Conservation (phyloP, 2,888 invertebrate species). For the Loripinus fragilis region DNA sequence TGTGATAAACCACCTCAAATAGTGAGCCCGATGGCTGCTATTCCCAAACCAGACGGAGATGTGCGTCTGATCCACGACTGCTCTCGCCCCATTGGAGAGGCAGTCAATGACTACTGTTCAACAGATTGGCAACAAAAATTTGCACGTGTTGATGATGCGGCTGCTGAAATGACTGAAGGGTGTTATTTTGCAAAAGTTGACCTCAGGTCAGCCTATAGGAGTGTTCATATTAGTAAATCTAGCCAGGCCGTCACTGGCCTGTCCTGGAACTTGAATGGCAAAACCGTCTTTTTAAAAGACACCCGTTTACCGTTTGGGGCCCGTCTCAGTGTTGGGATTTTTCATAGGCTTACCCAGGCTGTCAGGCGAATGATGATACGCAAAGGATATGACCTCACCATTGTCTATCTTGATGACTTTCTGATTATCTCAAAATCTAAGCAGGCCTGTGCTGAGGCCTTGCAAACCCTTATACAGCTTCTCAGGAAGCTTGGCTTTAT, state of each 20-base stretch:
- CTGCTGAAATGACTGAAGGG: neutral
- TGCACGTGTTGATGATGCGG: no score
- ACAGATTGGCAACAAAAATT: no score
- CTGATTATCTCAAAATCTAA: neutral
- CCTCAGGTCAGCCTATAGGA: neutral
- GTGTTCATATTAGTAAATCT: neutral
- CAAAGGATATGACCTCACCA: no score
- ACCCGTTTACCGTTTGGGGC: no score
- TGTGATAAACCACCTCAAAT: neutral
- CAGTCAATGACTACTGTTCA: no score
- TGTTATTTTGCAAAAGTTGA: slow-evolving; percentile 8
- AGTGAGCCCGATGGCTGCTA: no score
- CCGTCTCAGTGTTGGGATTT: no score
- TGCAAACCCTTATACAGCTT: neutral
- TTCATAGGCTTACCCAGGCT: no score
- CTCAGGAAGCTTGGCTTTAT: slow-evolving; percentile 21
- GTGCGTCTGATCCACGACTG: slow-evolving; percentile 31
- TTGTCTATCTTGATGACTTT: slow-evolving; percentile 3
- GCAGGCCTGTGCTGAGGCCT: neutral
- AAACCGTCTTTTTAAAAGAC: neutral
- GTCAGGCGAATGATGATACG: no score
- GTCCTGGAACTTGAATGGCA: neutral
- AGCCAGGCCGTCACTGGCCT: neutral
- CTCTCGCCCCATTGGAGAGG: neutral
- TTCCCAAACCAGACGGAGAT: no score